phyloP scores from a whole-genome alignment of 2,113 vertebrate genomes.

The Pangasianodon gigas region DNA sequence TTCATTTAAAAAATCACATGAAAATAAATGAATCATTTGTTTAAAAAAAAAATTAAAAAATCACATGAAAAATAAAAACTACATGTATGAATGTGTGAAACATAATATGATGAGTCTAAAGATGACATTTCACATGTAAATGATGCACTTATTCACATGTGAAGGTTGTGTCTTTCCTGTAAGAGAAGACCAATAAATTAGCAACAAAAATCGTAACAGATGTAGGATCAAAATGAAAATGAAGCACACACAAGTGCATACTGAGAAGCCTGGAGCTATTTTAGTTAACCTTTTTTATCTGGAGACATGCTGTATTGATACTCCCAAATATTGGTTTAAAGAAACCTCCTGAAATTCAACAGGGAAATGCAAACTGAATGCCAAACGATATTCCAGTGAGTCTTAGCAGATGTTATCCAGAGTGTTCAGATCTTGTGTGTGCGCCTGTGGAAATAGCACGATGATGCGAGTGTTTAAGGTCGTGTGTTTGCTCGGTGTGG shows the following conservation, averaged over 20 bases:
- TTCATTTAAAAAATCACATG: neutral
- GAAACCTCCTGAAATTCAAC: neutral
- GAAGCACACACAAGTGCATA: neutral
- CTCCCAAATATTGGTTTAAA: constrained; percentile 20
- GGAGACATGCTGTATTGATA: neutral
- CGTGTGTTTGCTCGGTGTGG: constrained; percentile 18
- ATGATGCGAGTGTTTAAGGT: constrained; percentile 23
- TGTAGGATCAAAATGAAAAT: neutral
- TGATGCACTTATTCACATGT: neutral
- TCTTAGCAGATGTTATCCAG: constrained; percentile 15
- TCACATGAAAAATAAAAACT: neutral
- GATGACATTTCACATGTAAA: neutral
- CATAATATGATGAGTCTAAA: neutral
- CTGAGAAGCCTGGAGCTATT: neutral
- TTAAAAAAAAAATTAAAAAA: no score
- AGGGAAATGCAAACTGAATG: constrained; percentile 20
- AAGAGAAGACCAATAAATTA: neutral
- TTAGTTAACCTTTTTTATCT: neutral
- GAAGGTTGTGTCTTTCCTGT: neutral
- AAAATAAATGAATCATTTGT: neutral
- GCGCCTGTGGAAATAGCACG: constrained; percentile 16
- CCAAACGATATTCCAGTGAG: constrained; percentile 10
- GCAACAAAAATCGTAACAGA: neutral
- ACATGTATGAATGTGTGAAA: neutral
- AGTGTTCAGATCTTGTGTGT: constrained; percentile 12